A percentile compares a stretch with the other conserved stretches of the same genome.
Conservation (phyloP, 2,113 vertebrate genomes). For the Paralichthys olivaceus region DNA sequence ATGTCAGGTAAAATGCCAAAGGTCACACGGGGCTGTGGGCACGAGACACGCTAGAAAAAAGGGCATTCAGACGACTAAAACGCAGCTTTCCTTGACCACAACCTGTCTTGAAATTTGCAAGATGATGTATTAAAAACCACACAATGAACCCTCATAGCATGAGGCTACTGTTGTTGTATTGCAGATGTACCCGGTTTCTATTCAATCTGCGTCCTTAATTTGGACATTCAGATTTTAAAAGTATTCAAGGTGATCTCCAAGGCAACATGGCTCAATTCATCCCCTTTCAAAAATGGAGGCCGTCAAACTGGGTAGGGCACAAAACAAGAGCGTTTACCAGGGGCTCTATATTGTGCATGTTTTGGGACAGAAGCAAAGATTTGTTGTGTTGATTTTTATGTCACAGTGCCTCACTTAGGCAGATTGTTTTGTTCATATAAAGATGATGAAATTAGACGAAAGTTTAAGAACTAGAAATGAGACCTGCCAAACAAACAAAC, state of each 20-base stretch:
- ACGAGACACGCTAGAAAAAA: background rate
- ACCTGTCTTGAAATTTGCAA: background rate
- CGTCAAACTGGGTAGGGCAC: conserved; percentile 24
- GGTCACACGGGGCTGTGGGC: background rate
- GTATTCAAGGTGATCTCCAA: conserved; percentile 17
- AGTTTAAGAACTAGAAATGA: no score
- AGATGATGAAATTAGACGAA: no score
- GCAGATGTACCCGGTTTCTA: background rate
- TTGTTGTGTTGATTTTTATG: background rate
- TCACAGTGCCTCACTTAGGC: background rate
- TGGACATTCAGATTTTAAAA: conserved; percentile 3
- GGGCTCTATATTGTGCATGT: background rate
- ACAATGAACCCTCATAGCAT: background rate
- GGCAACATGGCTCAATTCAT: conserved; percentile 17
- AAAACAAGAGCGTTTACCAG: background rate
- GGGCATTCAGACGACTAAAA: background rate
- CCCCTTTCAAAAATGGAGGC: conserved; percentile 25
- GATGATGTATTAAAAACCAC: background rate
- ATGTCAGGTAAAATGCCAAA: conserved; percentile 5
- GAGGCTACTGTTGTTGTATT: background rate
- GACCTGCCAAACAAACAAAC: no score
- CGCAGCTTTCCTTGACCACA: background rate
- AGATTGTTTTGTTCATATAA: no score
- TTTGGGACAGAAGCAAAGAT: background rate
- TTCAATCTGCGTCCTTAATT: conserved; percentile 4